Percentiles rank a stretch among this genome's conserved stretches.
These are phyloP conservation scores for Psix sp. DNA, from an alignment of 1,140 invertebrate species.

Conservation along the genomic window DNA sequence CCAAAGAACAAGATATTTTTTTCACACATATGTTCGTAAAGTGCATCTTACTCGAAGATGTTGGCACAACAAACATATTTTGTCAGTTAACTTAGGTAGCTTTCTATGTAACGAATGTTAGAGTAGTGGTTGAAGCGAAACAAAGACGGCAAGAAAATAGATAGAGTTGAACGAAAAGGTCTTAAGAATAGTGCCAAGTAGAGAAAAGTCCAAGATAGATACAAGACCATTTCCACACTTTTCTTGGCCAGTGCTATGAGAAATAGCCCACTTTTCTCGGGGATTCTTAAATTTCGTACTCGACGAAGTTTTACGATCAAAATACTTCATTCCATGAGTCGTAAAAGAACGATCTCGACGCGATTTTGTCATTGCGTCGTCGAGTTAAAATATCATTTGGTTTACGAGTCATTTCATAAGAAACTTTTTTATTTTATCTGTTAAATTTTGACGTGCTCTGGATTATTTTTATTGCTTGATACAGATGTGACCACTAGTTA, in stretches of 20 bases:
- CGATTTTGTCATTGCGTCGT: conserved; percentile 39
- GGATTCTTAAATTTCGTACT: conserved; percentile 60
- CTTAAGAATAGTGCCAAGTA: conserved; percentile 43
- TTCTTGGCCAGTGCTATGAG: conserved; percentile 49
- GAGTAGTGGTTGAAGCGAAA: conserved; percentile 38
- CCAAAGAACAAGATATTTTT: no score
- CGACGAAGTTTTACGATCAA: conserved; percentile 52
- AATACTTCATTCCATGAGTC: conserved; percentile 48
- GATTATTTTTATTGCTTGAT: no score
- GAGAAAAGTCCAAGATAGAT: conserved; percentile 59
- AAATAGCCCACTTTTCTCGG: conserved; percentile 58
- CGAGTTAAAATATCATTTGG: conserved; percentile 22
- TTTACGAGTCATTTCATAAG: no score
- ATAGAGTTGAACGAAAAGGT: conserved; percentile 55
- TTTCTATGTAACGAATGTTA: conserved; percentile 52
- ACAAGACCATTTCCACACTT: conserved; percentile 57
- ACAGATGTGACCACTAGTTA: no score
- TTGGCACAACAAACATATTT: conserved; percentile 56
- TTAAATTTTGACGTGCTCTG: no score
- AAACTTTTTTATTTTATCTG: not conserved
- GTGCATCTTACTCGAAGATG: conserved; percentile 36
- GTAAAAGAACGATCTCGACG: conserved; percentile 33
- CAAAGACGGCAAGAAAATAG: conserved; percentile 36
- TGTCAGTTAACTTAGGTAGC: conserved; percentile 50
- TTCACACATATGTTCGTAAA: conserved; percentile 15